Evolutionary conservation across 1,140 invertebrate species (phyloP).

Genomic region (Micrasema minimum): DNA sequence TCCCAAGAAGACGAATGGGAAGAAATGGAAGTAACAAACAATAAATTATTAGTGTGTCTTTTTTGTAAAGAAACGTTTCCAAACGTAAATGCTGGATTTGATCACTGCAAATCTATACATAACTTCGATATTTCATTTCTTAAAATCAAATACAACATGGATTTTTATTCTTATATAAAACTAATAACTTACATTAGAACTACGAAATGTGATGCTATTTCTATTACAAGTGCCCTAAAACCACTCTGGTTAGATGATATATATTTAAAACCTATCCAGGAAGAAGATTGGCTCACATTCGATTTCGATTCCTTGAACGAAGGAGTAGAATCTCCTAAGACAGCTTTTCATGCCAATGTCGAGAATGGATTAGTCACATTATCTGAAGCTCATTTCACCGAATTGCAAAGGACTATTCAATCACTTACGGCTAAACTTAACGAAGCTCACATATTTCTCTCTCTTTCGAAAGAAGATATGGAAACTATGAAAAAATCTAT

Average conservation of each 20-base stretch:
- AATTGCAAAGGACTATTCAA: conserved; percentile 72
- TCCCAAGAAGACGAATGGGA: conserved; percentile 62
- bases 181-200: conserved; percentile 87
- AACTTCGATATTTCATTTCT: conserved; percentile 76
- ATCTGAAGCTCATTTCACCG: conserved; percentile 71
- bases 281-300: conserved; percentile 87
- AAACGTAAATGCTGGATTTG: conserved; percentile 67
- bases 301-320: conserved; percentile 66
- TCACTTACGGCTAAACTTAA: conserved; percentile 66
- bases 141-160: conserved; percentile 78
- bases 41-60: conserved; percentile 64
- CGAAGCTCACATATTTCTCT: conserved; percentile 67
- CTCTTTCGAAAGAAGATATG: conserved; percentile 72
- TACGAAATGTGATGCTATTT: conserved; percentile 69
- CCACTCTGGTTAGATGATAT: conserved; percentile 77
- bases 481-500: conserved; percentile 73
- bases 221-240: conserved; percentile 66
- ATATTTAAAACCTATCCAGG: conserved; percentile 82
- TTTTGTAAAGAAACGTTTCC: conserved; percentile 68
- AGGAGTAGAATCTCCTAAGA: conserved; percentile 51
- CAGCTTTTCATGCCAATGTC: conserved; percentile 67
- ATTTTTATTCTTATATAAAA: conserved; percentile 88
- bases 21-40: conserved; percentile 62
- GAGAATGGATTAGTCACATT: conserved; percentile 73
- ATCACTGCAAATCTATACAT: conserved; percentile 72